Base-by-base conservation (phyloP, 2,797 vertebrate genomes). In the Amniataba percoides region DNA sequence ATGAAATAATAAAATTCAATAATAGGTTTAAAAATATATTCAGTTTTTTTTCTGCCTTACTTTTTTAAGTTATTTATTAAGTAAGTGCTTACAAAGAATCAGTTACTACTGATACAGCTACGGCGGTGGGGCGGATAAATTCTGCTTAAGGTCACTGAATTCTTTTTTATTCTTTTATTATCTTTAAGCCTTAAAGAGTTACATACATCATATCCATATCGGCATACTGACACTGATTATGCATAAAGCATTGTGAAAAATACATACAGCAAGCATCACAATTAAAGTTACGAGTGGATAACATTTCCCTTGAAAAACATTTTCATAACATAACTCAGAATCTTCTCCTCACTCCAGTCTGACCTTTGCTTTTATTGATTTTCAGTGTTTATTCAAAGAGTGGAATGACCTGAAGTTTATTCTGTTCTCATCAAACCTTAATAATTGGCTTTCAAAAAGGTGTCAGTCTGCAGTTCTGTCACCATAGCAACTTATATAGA, bases 391-490 rank as follows among this genome's bases (percentile, higher is more conserved):
- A n/a, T n/a, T 57, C 36, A 19, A 19, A 57, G 9, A 57, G 27
- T 36, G 31, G 55, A 56, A 36, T 15, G 13, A 51, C 12, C 7
- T 52, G 51, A 25, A 27, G 31, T 69, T 25, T 34, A 10, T 52
- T 45, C 36, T 43, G 27, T 43, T 55, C 36, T 49, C 8, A 5
- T 51, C 13, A 14, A 11, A 15, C 19, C 36, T 43, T 27, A 40
- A n/a, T 71, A 51, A 72, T 23, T 31, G 10, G 6, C 25, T 39
- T 16, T 74, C 19, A 59, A 13, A 18, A 51, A 67, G 34, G 62
- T 51, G 4, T 51, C 19, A 36, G 46, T 46, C 49, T 76, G 18
- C 57, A 39, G 16, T 16, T 62, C 48, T 13, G 19, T 58, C 27
- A 5, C 31, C 40, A 61, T 56, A 43, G 68, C 16, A 45, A 65